phyloP scores from a whole-genome alignment of 2,888 invertebrate species.

The Athetis lepigone region DNA sequence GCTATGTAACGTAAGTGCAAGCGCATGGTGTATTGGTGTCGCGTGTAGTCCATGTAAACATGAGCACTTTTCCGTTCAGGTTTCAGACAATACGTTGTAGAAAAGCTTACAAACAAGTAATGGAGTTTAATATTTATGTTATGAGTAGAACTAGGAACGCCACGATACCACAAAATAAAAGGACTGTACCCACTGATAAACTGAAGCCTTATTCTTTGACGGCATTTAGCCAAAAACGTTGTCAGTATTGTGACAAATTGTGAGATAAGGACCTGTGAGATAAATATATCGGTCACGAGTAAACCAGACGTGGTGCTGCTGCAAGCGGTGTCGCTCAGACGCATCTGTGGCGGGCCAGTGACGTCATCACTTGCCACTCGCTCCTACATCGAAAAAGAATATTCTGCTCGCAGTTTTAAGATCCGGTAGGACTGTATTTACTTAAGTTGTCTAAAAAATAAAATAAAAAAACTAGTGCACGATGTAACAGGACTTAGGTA shows the following conservation, averaged over 20 bases:
- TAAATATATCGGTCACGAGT: constrained; percentile 76
- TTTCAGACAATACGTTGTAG: constrained; percentile 24
- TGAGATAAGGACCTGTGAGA: constrained; percentile 79
- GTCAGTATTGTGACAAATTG: constrained; percentile 86
- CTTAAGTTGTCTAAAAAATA: constrained; percentile 39
- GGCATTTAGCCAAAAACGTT: constrained; percentile 78
- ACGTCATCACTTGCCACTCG: constrained; percentile 30
- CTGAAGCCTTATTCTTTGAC: constrained; percentile 73
- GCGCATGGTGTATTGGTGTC: constrained; percentile 17
- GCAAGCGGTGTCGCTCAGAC: constrained; percentile 33
- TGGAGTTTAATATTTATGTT: constrained; percentile 5
- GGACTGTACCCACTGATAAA: constrained; percentile 39
- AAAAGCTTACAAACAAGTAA: constrained; percentile 22
- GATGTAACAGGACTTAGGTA: constrained; percentile 60
- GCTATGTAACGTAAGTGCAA: constrained; percentile 33
- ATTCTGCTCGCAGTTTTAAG: constrained; percentile 19
- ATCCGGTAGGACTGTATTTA: constrained; percentile 48
- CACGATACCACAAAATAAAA: constrained; percentile 15
- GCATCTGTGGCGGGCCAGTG: constrained; percentile 45
- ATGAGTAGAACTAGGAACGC: background rate
- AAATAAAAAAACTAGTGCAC: constrained; percentile 52
- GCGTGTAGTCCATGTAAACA: constrained; percentile 29
- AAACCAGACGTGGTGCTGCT: constrained; percentile 66
- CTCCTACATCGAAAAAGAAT: constrained; percentile 19
- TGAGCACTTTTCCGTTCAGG: constrained; percentile 18